Evolutionary conservation across 2,888 invertebrate genomes (phyloP).

Genomic region (Scaeva pyrastri): DNA sequence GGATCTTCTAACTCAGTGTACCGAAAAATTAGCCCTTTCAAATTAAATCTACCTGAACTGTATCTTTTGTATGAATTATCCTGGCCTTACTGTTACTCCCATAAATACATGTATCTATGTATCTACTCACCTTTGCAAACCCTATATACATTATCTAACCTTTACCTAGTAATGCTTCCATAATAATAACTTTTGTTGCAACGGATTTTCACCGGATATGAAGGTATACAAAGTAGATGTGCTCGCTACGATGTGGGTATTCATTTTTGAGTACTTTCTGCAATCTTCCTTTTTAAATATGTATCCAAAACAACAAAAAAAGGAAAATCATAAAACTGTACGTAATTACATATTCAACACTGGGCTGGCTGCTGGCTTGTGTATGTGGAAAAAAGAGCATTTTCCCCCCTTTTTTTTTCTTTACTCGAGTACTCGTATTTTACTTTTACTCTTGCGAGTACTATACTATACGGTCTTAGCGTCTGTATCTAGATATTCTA

Average conservation of each 20-base stretch:
- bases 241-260: not conserved
- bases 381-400: conserved; percentile 42
- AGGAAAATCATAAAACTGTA: conserved; percentile 40
- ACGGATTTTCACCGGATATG: conserved; percentile 36
- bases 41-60: no score
- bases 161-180: conserved; percentile 62
- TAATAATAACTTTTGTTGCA: conserved; percentile 64
- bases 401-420: not conserved
- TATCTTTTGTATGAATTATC: no score
- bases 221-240: no score
- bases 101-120: no score
- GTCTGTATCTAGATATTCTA: conserved; percentile 43
- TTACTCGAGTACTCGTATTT: conserved; percentile 1
- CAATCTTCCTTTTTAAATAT: not conserved
- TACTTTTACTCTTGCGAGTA: conserved; percentile 20
- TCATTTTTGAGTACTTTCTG: conserved; percentile 37
- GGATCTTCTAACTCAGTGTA: no score
- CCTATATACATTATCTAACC: conserved; percentile 29
- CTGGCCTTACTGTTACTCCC: no score
- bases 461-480: conserved; percentile 8
- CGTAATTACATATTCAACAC: conserved; percentile 51
- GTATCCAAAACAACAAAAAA: not conserved
- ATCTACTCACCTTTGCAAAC: not conserved
- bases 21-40: no score
- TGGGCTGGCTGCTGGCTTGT: not conserved